Conservation (phyloP, 2,797 vertebrate genomes). For the Alfaro cultratus region DNA sequence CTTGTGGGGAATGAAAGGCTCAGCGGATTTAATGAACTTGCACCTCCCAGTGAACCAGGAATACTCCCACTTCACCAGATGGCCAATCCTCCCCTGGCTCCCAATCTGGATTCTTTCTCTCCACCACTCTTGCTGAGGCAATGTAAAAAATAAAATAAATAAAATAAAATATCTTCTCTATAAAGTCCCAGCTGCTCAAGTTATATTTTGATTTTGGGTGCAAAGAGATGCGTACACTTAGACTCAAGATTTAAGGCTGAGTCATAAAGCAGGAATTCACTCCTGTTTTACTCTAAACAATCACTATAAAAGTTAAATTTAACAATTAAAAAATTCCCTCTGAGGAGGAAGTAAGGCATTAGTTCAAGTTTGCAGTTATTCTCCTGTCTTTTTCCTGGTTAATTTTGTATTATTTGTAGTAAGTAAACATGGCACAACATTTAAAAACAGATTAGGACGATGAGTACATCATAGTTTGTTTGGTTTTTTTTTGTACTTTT, state of each 20-base stretch:
- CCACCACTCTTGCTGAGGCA: constrained; percentile 35
- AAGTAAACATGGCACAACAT: not conserved
- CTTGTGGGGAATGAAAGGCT: constrained; percentile 35
- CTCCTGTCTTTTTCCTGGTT: not conserved
- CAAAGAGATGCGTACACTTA: constrained; percentile 8
- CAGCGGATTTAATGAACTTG: constrained; percentile 39
- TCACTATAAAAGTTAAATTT: not conserved
- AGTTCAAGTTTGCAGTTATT: not conserved
- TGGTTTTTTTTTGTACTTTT: not conserved
- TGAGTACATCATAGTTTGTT: not conserved
- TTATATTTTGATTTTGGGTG: constrained; percentile 25
- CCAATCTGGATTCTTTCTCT: constrained; percentile 36
- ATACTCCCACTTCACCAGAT: constrained; percentile 58
- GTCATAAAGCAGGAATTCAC: not conserved
- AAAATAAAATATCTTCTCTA: constrained; percentile 43
- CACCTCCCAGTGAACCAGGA: constrained; percentile 44
- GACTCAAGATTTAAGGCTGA: not conserved
- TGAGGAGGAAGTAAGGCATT: not conserved
- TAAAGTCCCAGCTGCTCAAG: constrained; percentile 46
- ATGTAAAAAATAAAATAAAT: constrained; percentile 35
- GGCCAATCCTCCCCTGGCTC: constrained; percentile 44
- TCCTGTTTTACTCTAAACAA: not conserved
- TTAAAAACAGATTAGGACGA: not conserved
- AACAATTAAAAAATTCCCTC: not conserved
- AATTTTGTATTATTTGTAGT: not conserved